Evolutionary conservation across 2,888 invertebrate species (phyloP).

Genomic region (Drosophila rellima): DNA sequence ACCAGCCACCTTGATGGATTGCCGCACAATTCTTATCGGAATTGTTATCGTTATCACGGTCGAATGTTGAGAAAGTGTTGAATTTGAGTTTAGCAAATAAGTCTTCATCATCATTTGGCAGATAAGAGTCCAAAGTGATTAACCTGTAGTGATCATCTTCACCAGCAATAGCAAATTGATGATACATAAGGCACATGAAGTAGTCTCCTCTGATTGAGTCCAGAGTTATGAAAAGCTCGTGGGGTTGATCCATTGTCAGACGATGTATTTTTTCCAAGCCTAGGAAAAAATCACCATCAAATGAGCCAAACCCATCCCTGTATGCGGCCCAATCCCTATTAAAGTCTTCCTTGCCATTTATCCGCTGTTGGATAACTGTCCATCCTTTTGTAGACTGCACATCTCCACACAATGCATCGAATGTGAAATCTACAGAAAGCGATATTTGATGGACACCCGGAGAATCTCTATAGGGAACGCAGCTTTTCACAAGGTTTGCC

Average conservation of each 20-base stretch:
- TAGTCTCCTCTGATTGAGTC: too few relatives aligned
- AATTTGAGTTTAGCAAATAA: not conserved
- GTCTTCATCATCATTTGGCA: too few relatives aligned
- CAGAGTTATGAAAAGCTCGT: not conserved
- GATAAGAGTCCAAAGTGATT: not conserved
- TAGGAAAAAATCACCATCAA: not conserved
- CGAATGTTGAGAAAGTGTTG: not conserved
- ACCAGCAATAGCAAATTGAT: not conserved
- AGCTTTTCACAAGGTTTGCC: not conserved
- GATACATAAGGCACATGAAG: too few relatives aligned
- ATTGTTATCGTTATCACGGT: not conserved
- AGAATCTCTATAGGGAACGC: not conserved
- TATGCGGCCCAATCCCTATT: not conserved
- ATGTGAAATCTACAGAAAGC: not conserved
- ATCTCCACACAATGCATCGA: not conserved
- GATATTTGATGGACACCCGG: not conserved
- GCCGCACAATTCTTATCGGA: too few relatives aligned
- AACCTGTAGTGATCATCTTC: not conserved
- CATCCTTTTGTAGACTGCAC: not conserved
- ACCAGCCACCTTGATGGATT: too few relatives aligned
- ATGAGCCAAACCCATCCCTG: not conserved
- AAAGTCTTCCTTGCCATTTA: not conserved
- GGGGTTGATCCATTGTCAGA: not conserved
- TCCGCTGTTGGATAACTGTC: not conserved
- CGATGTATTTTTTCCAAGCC: conserved; percentile 4